Conservation (phyloP, 2,888 invertebrate genomes). For the Chelonus formosanus region DNA sequence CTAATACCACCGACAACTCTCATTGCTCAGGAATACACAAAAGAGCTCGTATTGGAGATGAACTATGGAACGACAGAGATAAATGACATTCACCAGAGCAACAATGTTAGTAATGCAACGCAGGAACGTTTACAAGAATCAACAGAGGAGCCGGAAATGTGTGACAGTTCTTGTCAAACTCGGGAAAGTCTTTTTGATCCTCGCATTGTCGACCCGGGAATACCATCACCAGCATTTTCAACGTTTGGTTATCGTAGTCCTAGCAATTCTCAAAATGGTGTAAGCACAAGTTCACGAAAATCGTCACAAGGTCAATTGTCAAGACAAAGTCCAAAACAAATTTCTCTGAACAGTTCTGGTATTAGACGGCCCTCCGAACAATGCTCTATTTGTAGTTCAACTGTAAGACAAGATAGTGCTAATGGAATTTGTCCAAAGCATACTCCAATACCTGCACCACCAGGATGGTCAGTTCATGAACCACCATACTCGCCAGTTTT, state of each 20-base stretch:
- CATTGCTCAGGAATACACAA: slow-evolving; percentile 41
- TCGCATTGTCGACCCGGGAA: slow-evolving; percentile 54
- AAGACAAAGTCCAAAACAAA: slow-evolving; percentile 38
- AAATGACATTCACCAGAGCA: slow-evolving; percentile 62
- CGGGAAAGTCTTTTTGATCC: slow-evolving; percentile 78
- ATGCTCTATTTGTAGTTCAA: slow-evolving; percentile 54
- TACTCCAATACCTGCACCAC: slow-evolving; percentile 58
- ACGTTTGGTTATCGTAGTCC: slow-evolving; percentile 67
- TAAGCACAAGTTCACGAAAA: slow-evolving; percentile 11
- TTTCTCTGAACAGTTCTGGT: slow-evolving; percentile 34
- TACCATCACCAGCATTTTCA: slow-evolving; percentile 65
- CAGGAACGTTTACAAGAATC: slow-evolving; percentile 60
- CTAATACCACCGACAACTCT: slow-evolving; percentile 48
- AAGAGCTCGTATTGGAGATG: slow-evolving; percentile 53
- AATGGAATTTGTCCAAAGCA: slow-evolving; percentile 52
- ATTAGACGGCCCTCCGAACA: slow-evolving; percentile 42
- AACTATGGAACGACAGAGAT: slow-evolving; percentile 49
- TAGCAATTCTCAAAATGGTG: slow-evolving; percentile 47
- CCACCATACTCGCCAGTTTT: slow-evolving; percentile 43
- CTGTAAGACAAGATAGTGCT: slow-evolving; percentile 46
- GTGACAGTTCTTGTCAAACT: slow-evolving; percentile 83
- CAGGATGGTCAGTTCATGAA: slow-evolving; percentile 58
- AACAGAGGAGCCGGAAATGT: slow-evolving; percentile 70
- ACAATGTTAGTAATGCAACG: slow-evolving; percentile 62
- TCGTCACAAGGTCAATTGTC: slow-evolving; percentile 40